phyloP scores from a whole-genome alignment of 2,797 vertebrate species.

The Pipistrellus kuhlii region DNA sequence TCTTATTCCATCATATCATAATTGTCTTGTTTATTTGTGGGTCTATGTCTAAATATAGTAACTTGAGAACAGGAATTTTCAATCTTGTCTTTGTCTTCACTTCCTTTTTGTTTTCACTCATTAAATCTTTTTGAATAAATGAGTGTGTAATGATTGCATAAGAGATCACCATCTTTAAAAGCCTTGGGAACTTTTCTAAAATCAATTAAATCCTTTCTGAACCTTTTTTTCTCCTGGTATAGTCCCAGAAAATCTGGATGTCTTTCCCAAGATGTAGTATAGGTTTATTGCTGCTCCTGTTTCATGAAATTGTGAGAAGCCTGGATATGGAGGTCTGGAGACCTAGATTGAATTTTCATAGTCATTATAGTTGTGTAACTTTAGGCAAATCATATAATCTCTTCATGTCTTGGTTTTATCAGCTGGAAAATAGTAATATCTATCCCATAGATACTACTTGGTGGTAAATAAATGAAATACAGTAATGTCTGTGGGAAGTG shows the following conservation, averaged over 20 bases:
- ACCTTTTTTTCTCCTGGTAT: neutral
- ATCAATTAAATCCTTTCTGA: constrained; percentile 11
- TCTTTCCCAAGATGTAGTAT: constrained; percentile 52
- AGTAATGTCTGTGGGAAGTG: constrained; percentile 27
- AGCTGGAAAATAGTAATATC: neutral
- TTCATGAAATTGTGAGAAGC: constrained; percentile 50
- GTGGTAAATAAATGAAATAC: constrained; percentile 30
- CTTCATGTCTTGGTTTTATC: constrained; percentile 36
- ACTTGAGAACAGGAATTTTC: constrained; percentile 49
- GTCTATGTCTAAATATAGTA: constrained; percentile 55
- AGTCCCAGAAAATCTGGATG: constrained; percentile 50
- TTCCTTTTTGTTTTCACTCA: constrained; percentile 51
- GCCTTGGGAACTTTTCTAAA: constrained; percentile 19
- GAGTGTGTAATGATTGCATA: constrained; percentile 25
- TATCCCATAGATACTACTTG: neutral
- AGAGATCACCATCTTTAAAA: constrained; percentile 36
- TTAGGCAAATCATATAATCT: constrained; percentile 2
- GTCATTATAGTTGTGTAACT: constrained; percentile 33
- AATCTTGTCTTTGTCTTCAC: constrained; percentile 40
- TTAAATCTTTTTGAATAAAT: constrained; percentile 63
- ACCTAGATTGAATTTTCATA: constrained; percentile 51
- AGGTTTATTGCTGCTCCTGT: constrained; percentile 35
- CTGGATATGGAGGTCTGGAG: constrained; percentile 52
- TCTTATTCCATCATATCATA: neutral
- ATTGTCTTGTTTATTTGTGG: constrained; percentile 61